Conservation (phyloP, 2,113 vertebrate species). For the Ctenodactylus gundi region DNA sequence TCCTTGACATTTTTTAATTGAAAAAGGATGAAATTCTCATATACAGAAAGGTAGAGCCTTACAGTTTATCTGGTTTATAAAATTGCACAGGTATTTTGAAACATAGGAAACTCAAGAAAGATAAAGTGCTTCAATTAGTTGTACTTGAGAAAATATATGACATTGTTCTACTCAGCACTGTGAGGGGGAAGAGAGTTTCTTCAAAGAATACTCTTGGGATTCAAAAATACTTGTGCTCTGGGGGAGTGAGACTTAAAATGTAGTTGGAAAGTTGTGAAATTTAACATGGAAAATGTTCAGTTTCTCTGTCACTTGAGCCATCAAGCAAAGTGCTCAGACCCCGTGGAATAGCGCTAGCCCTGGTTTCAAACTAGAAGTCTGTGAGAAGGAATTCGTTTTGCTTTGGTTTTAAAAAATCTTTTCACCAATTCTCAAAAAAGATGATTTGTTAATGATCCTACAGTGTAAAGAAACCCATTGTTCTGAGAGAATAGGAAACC, state of each 20-base stretch:
- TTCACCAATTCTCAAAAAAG: background rate
- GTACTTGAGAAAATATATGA: conserved; percentile 65
- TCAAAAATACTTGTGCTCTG: conserved; percentile 48
- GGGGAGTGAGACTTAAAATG: conserved; percentile 44
- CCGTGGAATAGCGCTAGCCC: background rate
- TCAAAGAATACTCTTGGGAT: conserved; percentile 54
- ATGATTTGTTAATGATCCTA: background rate
- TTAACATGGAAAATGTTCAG: conserved; percentile 16
- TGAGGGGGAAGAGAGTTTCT: conserved; percentile 47
- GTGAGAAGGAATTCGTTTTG: background rate
- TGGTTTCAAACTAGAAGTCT: conserved; percentile 7
- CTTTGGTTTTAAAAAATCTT: background rate
- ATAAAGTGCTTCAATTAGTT: conserved; percentile 71
- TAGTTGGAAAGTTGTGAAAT: conserved; percentile 35
- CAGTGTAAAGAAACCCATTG: background rate
- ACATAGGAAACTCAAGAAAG: conserved; percentile 53
- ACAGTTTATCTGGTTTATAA: conserved; percentile 56
- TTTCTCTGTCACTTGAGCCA: background rate
- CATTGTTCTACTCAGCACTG: background rate
- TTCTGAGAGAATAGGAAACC: background rate
- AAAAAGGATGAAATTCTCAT: conserved; percentile 19
- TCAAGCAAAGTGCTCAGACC: background rate
- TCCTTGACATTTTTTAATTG: conserved; percentile 22
- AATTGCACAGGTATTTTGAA: conserved; percentile 62
- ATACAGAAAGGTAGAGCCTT: conserved; percentile 3